Base-by-base conservation (phyloP, 1,140 invertebrate genomes). In the Meloidogyne hapla region DNA sequence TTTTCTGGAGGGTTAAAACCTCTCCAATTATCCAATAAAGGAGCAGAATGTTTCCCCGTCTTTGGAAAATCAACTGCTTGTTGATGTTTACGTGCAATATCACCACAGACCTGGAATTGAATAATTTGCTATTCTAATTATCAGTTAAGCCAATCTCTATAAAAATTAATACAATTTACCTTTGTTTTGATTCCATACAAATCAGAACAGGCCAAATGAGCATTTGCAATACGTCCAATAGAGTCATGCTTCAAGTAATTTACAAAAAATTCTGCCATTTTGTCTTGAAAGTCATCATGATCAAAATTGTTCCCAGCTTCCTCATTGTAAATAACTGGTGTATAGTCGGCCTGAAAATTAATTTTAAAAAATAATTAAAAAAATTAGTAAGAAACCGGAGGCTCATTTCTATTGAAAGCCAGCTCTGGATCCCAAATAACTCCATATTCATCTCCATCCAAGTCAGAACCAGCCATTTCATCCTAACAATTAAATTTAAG, bases 381-480 rank as follows among this genome's bases (percentile, higher is more conserved):
- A 56, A 4, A n/a, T 56, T 56, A 86, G 76, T 83, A 88, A 48
- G 79, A 48, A 81, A 88, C 87, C 1, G 88, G 80, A 21, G 78
- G 65, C 65, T 81, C 80, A 66, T 84, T 89, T 12, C 63, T 26
- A 40, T 78, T 75, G 23, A 88, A 81, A 26, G 83, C 72, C 23
- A 88, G 77, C 12, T 85, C 77, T 13, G 77, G 64, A 68, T 88
- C 83, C 85, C 87, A 88, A 38, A 88, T 86, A 4, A 89, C 84
- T 40, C 80, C 81, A 76, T 88, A 88, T 69, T 88, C 87, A 78
- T 88, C 88, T 18, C 88, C 88, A 79, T 89, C 88, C 42, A 88
- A 76, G 81, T 88, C 88, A 9, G 85, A 87, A 23, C 80, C 87
- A 33, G 88, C 87, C 88, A 89, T 89, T 79, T 89, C 88, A 81